Base-by-base conservation (phyloP, 2,113 vertebrate species). In the Poeciliopsis prolifica region DNA sequence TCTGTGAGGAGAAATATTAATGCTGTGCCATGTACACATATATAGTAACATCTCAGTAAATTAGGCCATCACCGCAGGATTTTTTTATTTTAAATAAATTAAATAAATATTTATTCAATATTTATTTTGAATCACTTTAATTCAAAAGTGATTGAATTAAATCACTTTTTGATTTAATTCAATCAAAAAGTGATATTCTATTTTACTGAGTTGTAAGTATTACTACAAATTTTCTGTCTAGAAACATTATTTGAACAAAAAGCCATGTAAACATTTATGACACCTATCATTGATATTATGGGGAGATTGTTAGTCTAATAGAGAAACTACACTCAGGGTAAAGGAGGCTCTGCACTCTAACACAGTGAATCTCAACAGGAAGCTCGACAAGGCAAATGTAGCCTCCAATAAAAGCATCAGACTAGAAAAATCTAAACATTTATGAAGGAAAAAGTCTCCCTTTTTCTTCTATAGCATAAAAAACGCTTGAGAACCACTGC, bases 401-500 rank as follows among this genome's bases (percentile, higher is more conserved):
- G 19, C 0, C 33, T 54, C 44, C 63, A 33, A 63, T 40, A 24
- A 24, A 28, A 83, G 13, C 42, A 37, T 42, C 5, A 66, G 48
- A 35, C 31, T 30, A 61, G 54, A 33, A 79, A 13, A 26, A 77
- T 11, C 65, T 29, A 70, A 2, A 72, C 24, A 63, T 62, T 15
- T 28, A 26, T 13, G 24, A 28, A 69, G n/a, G 60, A 29, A 62
- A 7, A 58, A 58, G 2, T 24, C 22, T 54, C 48, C 14, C 4
- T 19, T 48, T 17, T 58, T 65, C 64, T 76, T 13, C 19, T 61
- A 33, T 70, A 26, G 30, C 31, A 26, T 42, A 65, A 74, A 64
- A 77, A 81, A 85, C 85, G 83, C 83, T 88, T 91, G 86, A 91
- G 89, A 92, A 86, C 87, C 86, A 91, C 80, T 90, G 87, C 10